Conservation (phyloP, 2,888 invertebrate species). For the Xanthia icteritia region DNA sequence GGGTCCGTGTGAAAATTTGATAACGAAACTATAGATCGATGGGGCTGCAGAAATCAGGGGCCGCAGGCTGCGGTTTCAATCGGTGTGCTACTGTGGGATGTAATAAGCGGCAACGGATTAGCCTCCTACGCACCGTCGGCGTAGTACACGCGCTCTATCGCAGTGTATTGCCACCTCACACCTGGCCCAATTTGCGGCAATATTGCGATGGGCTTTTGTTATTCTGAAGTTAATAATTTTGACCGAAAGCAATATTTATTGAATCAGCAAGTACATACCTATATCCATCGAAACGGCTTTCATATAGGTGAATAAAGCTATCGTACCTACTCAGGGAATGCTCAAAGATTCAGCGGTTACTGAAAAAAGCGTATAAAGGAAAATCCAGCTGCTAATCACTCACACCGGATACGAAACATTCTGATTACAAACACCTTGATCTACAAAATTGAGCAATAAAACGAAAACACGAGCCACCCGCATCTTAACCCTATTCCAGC, state of each 20-base stretch:
- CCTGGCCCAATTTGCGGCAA: conserved; percentile 45
- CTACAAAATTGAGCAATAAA: conserved; percentile 59
- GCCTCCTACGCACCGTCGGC: conserved; percentile 71
- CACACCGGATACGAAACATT: conserved; percentile 46
- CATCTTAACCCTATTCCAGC: conserved; percentile 39
- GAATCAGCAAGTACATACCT: background rate
- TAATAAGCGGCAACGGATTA: conserved; percentile 86
- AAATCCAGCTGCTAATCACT: conserved; percentile 22
- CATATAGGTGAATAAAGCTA: background rate
- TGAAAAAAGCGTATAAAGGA: background rate
- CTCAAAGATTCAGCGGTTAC: background rate
- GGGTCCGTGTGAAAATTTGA: conserved; percentile 90
- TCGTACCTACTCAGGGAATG: background rate
- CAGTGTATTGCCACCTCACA: conserved; percentile 38
- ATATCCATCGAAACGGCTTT: too few species aligned
- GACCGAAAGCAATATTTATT: conserved; percentile 6
- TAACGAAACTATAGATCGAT: conserved; percentile 89
- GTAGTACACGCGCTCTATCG: conserved; percentile 20
- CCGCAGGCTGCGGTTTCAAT: conserved; percentile 88
- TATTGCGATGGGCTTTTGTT: conserved; percentile 20
- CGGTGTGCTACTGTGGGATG: conserved; percentile 88
- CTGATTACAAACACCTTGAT: conserved; percentile 46
- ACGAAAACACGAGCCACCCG: conserved; percentile 42
- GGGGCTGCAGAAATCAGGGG: conserved; percentile 86
- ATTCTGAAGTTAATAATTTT: conserved; percentile 1